Evolutionary conservation across 2,113 vertebrate genomes (phyloP).

Genomic region (Thoracochromis brauschi): DNA sequence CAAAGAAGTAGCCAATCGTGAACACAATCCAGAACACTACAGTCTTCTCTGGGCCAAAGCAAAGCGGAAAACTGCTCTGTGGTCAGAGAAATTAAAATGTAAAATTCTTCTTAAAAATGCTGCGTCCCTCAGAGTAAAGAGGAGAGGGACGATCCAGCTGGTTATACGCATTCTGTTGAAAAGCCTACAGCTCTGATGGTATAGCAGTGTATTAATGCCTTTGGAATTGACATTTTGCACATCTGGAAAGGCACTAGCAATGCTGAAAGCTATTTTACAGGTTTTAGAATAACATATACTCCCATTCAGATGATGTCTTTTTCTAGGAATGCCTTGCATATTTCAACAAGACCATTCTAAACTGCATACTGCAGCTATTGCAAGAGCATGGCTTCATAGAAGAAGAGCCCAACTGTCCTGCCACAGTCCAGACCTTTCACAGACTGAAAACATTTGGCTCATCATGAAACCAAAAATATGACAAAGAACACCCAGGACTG

Average conservation of each 20-base stretch:
- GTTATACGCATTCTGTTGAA: not conserved
- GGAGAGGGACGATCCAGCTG: not conserved
- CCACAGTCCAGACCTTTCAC: not conserved
- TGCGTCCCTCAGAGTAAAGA: not conserved
- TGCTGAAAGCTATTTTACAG: not conserved
- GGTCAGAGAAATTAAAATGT: not conserved
- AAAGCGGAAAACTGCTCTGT: not conserved
- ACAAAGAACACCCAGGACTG: not conserved
- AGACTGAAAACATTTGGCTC: not conserved
- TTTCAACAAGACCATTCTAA: not conserved
- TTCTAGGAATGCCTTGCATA: not conserved
- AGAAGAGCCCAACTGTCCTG: not conserved
- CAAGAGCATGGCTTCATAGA: not conserved
- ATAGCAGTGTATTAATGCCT: not conserved
- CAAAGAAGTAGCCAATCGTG: not conserved
- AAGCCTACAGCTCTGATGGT: not conserved
- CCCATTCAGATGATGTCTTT: not conserved
- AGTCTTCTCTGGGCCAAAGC: not conserved
- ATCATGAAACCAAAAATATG: not conserved
- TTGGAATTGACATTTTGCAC: not conserved
- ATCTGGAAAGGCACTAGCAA: not conserved
- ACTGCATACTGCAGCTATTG: not conserved
- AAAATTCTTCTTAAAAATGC: not conserved
- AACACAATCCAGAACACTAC: not conserved
- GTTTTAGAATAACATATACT: not conserved